Percentiles rank a stretch among this genome's conserved stretches.
Conservation (phyloP, 2,797 vertebrate species). For the Melopsittacus undulatus region DNA sequence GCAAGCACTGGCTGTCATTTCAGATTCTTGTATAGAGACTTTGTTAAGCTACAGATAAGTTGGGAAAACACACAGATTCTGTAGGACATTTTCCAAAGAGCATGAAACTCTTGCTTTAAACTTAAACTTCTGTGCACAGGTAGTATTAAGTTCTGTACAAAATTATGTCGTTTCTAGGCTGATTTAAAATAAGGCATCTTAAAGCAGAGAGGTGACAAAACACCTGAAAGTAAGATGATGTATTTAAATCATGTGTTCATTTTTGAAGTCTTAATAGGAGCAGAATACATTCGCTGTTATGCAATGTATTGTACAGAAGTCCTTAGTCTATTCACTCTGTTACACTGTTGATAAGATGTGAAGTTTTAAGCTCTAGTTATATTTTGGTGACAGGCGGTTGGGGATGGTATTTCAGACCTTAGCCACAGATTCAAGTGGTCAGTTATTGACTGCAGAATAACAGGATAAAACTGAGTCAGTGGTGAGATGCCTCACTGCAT, state of each 20-base stretch:
- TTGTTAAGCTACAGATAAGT: not conserved
- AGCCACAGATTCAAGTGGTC: not conserved
- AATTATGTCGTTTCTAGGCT: not conserved
- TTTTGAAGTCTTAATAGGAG: not conserved
- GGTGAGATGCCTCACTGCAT: not conserved
- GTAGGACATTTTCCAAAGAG: not conserved
- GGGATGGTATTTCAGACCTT: not conserved
- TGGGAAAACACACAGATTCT: not conserved
- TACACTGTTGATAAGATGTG: not conserved
- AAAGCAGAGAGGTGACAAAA: not conserved
- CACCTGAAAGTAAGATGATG: not conserved
- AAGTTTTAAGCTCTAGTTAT: not conserved
- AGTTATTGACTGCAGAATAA: not conserved
- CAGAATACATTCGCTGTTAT: not conserved
- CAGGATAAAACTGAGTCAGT: not conserved
- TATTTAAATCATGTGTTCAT: not conserved
- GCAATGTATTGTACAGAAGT: not conserved
- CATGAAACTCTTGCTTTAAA: not conserved
- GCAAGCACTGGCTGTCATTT: not conserved
- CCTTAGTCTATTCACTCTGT: not conserved
- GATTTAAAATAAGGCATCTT: not conserved
- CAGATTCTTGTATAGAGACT: not conserved
- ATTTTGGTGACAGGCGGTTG: not conserved
- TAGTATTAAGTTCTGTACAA: not conserved
- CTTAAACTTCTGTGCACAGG: not conserved